Evolutionary conservation across 2,113 vertebrate species (phyloP), one percentile per base, ranked within the genome.

Genomic region (Bubalus kerabau): DNA sequence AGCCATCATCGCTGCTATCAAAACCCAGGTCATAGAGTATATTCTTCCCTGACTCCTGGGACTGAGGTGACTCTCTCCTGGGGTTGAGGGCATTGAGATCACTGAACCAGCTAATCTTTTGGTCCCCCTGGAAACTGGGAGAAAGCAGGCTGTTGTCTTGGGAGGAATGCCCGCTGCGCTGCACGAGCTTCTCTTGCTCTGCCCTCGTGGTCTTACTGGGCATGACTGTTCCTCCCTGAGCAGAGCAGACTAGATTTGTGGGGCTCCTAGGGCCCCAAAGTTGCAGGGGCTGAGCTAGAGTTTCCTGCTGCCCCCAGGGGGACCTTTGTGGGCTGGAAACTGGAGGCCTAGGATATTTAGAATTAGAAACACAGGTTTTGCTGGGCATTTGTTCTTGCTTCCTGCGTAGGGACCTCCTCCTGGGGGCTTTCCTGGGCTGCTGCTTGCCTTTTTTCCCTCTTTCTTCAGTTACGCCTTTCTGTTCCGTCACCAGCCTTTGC

Each of bases 1-100:
- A 96, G 62, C 57, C 71, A 23, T 97, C 97, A 16, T 98, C 97
- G 1, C 97, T 98, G 9, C 99, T 99, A 11, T 99, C 99, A 89
- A 99, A 98, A 94, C 98, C 88, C 15, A 99, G 87, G 86, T 98
- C 93, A 40, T 97, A 98, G 21, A 95, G 86, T 46, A 87, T 64
- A 57, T 87, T 98, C 86, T 98, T 97, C 83, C 92, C 91, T 64
- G 48, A 19, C 74, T 98, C 90, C 0, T 0, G 14, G 11, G 11
- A 28, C 26, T 6, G 32, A 50, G 93, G 59, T 3, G 81, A 30
- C n/a, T 57, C 80, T 60, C 30, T 83, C 80, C 71, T 19, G 2
- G 97, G 50, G 23, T 82, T 97, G 86, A 28, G 97, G 78, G 98
- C 96, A 5, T 76, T 97, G 86, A 28, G 97, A 78, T 98, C 96